phyloP scores from a whole-genome alignment of 2,888 invertebrate species.

The Oligia fasciuncula region DNA sequence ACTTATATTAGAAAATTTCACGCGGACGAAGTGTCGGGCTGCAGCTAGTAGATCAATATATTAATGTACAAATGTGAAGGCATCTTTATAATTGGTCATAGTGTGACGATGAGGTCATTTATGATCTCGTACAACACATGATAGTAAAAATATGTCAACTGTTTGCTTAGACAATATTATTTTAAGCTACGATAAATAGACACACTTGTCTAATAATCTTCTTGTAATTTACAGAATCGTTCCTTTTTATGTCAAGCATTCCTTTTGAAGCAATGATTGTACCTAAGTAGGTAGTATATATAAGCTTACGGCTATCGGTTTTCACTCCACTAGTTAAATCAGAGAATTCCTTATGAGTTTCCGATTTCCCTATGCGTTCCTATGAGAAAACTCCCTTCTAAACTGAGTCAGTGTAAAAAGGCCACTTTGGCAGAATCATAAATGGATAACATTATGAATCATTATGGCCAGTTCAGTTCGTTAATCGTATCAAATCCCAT shows the following conservation, averaged over 20 bases:
- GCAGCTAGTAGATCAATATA: too few species aligned
- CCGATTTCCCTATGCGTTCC: not conserved
- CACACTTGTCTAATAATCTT: not conserved
- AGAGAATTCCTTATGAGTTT: not conserved
- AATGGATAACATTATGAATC: too few species aligned
- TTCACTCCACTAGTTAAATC: not conserved
- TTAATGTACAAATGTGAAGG: not conserved
- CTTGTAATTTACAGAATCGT: not conserved
- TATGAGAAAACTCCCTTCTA: not conserved
- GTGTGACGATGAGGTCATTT: slow-evolving; percentile 25
- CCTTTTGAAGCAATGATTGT: not conserved
- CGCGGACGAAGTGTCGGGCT: too few species aligned
- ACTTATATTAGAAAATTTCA: too few species aligned
- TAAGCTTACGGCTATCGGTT: not conserved
- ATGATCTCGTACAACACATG: not conserved
- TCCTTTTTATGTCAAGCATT: not conserved
- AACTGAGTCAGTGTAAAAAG: too few species aligned
- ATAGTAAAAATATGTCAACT: slow-evolving; percentile 13
- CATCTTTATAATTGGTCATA: slow-evolving; percentile 9
- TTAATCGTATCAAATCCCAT: too few species aligned
- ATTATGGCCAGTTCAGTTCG: too few species aligned
- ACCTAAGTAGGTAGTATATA: not conserved
- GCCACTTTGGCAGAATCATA: too few species aligned
- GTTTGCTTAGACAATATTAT: not conserved
- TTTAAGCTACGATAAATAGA: not conserved